Evolutionary conservation across 2,888 invertebrate species (phyloP).

Genomic region (Drosophila bunnanda): DNA sequence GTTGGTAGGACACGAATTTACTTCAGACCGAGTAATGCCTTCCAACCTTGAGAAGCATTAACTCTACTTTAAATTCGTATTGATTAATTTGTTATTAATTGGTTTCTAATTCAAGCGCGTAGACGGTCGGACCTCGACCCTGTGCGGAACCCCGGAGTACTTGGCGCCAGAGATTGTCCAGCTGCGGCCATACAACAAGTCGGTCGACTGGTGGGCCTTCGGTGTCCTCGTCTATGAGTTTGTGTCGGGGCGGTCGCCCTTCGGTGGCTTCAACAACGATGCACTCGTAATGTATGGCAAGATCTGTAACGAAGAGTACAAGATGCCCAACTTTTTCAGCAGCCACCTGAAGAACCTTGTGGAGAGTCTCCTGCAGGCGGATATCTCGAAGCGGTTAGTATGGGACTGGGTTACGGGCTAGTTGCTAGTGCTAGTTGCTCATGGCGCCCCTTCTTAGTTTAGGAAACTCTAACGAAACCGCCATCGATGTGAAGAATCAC

Average conservation of each 20-base stretch:
- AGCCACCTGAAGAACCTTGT: conserved; percentile 92
- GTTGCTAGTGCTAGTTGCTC: not conserved
- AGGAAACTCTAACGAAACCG: conserved; percentile 93
- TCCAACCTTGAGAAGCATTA: too few species aligned
- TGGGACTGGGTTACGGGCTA: not conserved
- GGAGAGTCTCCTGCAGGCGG: conserved; percentile 91
- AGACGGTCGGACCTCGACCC: conserved; percentile 92
- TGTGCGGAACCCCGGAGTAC: conserved; percentile 99
- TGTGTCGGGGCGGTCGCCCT: conserved; percentile 96
- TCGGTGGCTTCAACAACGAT: conserved; percentile 89
- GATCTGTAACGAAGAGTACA: conserved; percentile 95
- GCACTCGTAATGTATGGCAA: conserved; percentile 98
- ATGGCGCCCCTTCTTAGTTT: conserved; percentile 85
- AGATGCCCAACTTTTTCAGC: conserved; percentile 93
- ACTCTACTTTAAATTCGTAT: too few species aligned
- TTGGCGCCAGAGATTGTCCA: conserved; percentile 96
- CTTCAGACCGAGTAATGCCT: too few species aligned
- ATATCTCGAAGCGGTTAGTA: conserved; percentile 88
- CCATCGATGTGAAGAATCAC: conserved; percentile 94
- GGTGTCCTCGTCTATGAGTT: conserved; percentile 95
- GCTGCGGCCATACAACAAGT: conserved; percentile 95
- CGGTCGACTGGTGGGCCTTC: conserved; percentile 99
- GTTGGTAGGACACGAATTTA: too few species aligned
- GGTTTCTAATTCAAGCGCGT: conserved; percentile 80
- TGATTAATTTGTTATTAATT: not conserved